Conservation (phyloP, 2,113 vertebrate genomes). For the Phainopepla nitens region DNA sequence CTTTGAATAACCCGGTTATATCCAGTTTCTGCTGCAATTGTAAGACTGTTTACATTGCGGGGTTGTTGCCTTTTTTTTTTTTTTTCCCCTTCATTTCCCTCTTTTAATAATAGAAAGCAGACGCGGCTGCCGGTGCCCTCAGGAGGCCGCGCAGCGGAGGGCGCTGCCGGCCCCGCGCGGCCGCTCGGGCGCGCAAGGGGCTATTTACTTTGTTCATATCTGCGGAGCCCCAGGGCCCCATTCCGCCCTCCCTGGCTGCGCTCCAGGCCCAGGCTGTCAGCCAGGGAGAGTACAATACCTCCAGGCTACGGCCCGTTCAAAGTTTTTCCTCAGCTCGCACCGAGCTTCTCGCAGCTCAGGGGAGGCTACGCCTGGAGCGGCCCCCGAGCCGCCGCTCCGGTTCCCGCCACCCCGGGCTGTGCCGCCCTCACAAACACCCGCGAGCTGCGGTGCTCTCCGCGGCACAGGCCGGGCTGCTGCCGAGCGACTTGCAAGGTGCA, state of each 20-base stretch:
- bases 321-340: background rate
- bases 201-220: constrained; percentile 28
- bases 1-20: constrained; percentile 13
- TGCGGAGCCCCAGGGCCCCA: background rate
- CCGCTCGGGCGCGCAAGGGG: background rate
- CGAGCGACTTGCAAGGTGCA: too few species aligned
- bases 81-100: background rate
- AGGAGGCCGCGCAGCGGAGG: background rate
- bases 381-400: background rate
- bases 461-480: background rate
- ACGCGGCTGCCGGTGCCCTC: background rate
- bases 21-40: constrained; percentile 17
- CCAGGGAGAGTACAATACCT: background rate
- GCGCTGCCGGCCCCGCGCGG: background rate
- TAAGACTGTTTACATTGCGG: constrained; percentile 7
- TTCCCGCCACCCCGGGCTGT: fast-evolving
- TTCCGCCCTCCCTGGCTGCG: constrained; percentile 36
- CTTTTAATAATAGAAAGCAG: constrained; percentile 25
- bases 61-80: background rate
- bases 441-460: fast-evolving
- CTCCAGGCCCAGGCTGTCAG: constrained; percentile 49
- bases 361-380: background rate
- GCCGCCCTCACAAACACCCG: background rate
- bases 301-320: background rate
- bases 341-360: background rate